Percentiles rank a stretch among this genome's conserved stretches.
Conservation (phyloP, 2,797 vertebrate species). For the Sciaenops ocellatus region DNA sequence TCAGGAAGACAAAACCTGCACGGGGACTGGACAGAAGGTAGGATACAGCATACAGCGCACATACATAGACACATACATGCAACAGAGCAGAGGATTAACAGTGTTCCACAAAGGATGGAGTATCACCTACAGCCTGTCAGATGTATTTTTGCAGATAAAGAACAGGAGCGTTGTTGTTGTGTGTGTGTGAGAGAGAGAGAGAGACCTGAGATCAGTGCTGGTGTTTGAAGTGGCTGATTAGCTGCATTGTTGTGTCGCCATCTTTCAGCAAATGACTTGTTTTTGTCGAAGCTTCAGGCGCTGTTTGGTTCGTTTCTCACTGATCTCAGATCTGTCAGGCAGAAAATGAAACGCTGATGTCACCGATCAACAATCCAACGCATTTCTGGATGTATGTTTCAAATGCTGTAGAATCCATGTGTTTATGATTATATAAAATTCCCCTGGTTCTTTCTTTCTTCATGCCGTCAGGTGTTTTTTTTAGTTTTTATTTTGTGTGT, state of each 20-base stretch:
- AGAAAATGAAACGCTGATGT: conserved; percentile 14
- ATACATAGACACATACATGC: conserved; percentile 2
- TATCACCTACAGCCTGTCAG: not conserved
- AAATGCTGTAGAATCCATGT: not conserved
- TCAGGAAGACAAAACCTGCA: conserved; percentile 78
- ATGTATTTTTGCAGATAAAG: conserved; percentile 26
- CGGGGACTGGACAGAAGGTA: conserved; percentile 89
- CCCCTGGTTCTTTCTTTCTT: conserved; percentile 15
- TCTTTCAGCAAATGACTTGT: conserved; percentile 25
- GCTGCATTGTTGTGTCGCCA: conserved; percentile 24
- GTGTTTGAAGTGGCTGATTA: conserved; percentile 36
- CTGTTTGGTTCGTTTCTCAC: conserved; percentile 4
- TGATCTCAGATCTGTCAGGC: conserved; percentile 15
- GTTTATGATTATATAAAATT: conserved; percentile 8
- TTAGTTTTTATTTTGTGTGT: not conserved
- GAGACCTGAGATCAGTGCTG: conserved; percentile 8
- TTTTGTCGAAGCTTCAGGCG: conserved; percentile 1
- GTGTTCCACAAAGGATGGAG: not conserved
- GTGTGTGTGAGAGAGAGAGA: not conserved
- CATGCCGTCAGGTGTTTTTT: not conserved
- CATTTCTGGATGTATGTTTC: not conserved
- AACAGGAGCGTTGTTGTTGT: conserved; percentile 20
- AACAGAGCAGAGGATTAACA: conserved; percentile 27
- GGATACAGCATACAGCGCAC: conserved; percentile 11
- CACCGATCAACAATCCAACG: conserved; percentile 7